Evolutionary conservation across 1,140 invertebrate species (phyloP).

Genomic region (Gyrodactylus salaris): DNA sequence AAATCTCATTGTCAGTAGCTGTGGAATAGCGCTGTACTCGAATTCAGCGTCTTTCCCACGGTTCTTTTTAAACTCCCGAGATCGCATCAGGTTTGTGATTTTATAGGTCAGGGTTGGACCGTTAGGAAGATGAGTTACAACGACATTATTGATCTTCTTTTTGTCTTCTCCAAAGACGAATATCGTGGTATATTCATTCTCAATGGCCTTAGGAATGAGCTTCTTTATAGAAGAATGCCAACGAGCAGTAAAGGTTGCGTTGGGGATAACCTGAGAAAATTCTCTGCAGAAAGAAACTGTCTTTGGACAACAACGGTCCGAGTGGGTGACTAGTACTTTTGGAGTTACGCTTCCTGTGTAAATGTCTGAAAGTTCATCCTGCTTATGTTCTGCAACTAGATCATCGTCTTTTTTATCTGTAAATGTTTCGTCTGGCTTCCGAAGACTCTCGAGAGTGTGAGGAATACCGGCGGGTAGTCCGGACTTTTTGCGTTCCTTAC

Average conservation of each 20-base stretch:
- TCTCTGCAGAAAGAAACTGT: neutral
- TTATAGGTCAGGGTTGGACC: conserved; percentile 63
- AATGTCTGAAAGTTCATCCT: neutral
- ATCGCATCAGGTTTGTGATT: conserved; percentile 22
- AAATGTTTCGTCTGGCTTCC: neutral
- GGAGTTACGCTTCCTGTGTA: neutral
- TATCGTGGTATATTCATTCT: conserved; percentile 48
- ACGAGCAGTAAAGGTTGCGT: conserved; percentile 18
- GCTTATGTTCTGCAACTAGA: neutral
- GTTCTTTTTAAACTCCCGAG: conserved; percentile 22
- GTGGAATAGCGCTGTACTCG: neutral
- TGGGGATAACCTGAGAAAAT: neutral
- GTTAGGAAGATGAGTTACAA: conserved; percentile 62
- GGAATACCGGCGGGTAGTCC: neutral
- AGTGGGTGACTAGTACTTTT: neutral
- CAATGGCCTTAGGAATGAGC: conserved; percentile 42
- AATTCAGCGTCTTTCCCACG: conserved; percentile 19
- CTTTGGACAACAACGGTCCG: neutral
- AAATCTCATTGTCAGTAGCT: neutral
- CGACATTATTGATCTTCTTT: conserved; percentile 42
- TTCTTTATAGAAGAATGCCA: conserved; percentile 49
- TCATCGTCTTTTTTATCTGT: neutral
- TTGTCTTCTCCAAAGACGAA: conserved; percentile 67
- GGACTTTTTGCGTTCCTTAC: neutral
- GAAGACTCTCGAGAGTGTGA: neutral